A percentile compares a stretch with the other conserved stretches of the same genome.
These are phyloP conservation scores for Lissonota sp. DNA, from an alignment of 2,888 invertebrate genomes.

Conservation along the genomic window DNA sequence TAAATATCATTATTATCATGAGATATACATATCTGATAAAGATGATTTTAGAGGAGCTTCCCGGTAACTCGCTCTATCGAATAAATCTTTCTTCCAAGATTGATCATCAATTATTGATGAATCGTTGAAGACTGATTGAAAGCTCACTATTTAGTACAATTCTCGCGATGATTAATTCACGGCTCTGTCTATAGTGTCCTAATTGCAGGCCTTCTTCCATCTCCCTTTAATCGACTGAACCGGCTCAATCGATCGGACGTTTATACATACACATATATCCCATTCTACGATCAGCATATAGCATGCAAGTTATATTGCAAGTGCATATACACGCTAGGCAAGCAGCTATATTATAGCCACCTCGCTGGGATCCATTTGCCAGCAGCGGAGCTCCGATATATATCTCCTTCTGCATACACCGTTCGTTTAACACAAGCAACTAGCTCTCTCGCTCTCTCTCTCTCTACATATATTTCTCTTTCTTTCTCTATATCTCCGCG, in stretches of 20 bases:
- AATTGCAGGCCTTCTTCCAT: background rate
- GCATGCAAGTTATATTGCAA: background rate
- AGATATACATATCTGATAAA: too few relatives aligned
- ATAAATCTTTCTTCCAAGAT: too few relatives aligned
- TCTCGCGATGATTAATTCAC: too few relatives aligned
- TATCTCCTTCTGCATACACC: slow-evolving; percentile 15
- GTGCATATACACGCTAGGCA: slow-evolving; percentile 9
- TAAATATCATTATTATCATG: too few relatives aligned
- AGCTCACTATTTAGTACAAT: too few relatives aligned
- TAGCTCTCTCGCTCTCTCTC: slow-evolving; percentile 11
- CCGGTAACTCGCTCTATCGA: too few relatives aligned
- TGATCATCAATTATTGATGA: too few relatives aligned
- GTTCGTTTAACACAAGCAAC: slow-evolving; percentile 44
- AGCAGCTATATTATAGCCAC: slow-evolving; percentile 44
- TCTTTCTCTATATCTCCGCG: too few relatives aligned
- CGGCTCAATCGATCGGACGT: slow-evolving; percentile 8
- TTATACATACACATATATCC: slow-evolving; percentile 24
- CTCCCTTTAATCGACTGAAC: background rate
- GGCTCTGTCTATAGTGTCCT: too few relatives aligned
- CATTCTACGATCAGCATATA: background rate
- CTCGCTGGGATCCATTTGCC: slow-evolving; percentile 37
- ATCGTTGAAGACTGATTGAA: too few relatives aligned
- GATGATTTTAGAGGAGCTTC: too few relatives aligned
- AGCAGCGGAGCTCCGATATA: slow-evolving; percentile 33
- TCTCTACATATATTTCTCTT: background rate